Evolutionary conservation across 2,797 vertebrate genomes (phyloP).

Genomic region (Melanotaenia nigrans): DNA sequence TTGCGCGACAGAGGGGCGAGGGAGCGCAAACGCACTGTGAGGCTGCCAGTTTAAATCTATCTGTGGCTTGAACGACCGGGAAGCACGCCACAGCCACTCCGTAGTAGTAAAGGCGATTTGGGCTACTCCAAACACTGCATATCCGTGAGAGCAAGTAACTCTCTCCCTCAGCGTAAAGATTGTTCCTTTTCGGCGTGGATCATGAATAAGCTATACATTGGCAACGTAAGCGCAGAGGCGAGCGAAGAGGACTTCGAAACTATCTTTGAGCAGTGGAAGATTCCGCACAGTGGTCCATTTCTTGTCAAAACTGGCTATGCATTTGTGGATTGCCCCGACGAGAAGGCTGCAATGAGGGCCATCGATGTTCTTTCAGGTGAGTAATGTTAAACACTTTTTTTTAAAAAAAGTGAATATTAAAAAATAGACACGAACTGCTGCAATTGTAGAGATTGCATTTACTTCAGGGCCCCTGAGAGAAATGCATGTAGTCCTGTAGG

Average conservation of each 20-base stretch:
- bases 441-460: constrained; percentile 49
- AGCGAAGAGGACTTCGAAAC: constrained; percentile 95
- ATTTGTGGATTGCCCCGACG: constrained; percentile 99
- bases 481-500: constrained; percentile 53
- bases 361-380: constrained; percentile 98
- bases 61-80: constrained; percentile 80
- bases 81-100: constrained; percentile 82
- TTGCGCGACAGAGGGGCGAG: constrained; percentile 77
- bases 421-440: constrained; percentile 38
- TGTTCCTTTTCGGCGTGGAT: constrained; percentile 71
- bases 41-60: constrained; percentile 82
- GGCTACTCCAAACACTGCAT: constrained; percentile 77
- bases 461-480: constrained; percentile 44
- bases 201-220: constrained; percentile 99
- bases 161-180: constrained; percentile 72
- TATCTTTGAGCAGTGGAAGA: constrained; percentile 97
- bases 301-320: constrained; percentile 97
- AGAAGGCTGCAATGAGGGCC: constrained; percentile 97
- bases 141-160: constrained; percentile 76
- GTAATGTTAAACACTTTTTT: constrained; percentile 32
- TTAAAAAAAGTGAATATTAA: constrained; percentile 4
- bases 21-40: constrained; percentile 78
- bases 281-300: constrained; percentile 94
- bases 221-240: constrained; percentile 95
- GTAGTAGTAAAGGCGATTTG: constrained; percentile 78